These are phyloP conservation scores for Nesogale talazaci DNA, from an alignment of 2,113 vertebrate species.

Conservation along the genomic window DNA sequence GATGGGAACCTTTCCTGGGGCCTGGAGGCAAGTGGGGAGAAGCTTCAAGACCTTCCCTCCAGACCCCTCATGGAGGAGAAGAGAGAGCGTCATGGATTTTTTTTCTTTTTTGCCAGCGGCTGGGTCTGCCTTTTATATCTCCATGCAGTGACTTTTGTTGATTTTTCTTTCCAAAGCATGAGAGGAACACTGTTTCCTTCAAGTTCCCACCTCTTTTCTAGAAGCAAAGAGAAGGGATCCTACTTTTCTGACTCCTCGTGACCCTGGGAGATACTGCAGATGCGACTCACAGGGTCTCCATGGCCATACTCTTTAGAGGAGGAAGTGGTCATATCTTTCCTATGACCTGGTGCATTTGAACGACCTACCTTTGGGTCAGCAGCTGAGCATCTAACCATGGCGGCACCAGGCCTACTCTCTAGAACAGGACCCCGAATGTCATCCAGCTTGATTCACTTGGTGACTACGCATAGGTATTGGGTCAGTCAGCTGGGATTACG, in stretches of 20 bases:
- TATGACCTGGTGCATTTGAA: neutral
- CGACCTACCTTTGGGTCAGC: neutral
- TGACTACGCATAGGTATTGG: neutral
- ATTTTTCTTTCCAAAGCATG: neutral
- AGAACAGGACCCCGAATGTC: neutral
- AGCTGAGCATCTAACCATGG: neutral
- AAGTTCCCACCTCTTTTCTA: neutral
- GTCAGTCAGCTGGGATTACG: neutral
- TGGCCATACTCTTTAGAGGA: neutral
- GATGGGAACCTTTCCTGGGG: constrained; percentile 68
- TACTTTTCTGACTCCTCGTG: neutral
- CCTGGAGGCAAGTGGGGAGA: constrained; percentile 77
- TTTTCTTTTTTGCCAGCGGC: constrained; percentile 59
- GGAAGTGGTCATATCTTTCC: neutral
- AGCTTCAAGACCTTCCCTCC: constrained; percentile 65
- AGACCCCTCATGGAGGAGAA: constrained; percentile 59
- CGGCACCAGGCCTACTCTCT: neutral
- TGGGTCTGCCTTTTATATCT: constrained; percentile 51
- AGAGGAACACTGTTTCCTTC: neutral
- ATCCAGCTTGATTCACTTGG: neutral
- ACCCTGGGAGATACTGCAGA: neutral
- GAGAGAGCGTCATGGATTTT: constrained; percentile 61
- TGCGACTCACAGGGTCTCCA: neutral
- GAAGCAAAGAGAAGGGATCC: neutral
- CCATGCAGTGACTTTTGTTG: neutral